Evolutionary conservation across 2,113 vertebrate genomes (phyloP).

Genomic region (Microcebus murinus): DNA sequence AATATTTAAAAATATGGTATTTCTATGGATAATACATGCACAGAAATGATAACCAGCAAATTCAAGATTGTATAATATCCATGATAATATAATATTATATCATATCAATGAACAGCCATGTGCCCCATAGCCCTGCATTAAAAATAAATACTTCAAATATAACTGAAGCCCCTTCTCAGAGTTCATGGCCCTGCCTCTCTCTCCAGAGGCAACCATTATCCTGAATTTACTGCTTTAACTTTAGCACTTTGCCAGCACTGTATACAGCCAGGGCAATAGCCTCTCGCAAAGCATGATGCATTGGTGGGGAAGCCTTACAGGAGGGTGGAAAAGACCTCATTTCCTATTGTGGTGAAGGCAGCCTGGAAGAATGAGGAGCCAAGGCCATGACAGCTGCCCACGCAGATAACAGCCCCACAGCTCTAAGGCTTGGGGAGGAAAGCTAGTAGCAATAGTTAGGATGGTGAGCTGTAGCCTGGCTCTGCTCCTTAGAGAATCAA

Average conservation of each 20-base stretch:
- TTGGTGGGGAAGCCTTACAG: neutral
- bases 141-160: slow-evolving; percentile 28
- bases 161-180: neutral
- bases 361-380: neutral
- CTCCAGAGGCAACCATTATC: neutral
- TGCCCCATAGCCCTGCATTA: neutral
- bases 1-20: neutral
- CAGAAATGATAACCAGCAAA: slow-evolving; percentile 32
- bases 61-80: slow-evolving; percentile 18
- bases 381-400: neutral
- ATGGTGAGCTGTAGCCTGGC: neutral
- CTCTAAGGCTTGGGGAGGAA: neutral
- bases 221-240: neutral
- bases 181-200: neutral
- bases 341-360: slow-evolving; percentile 17
- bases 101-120: neutral
- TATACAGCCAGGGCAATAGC: neutral
- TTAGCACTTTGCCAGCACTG: neutral
- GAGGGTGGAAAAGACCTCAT: neutral
- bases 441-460: neutral
- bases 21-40: slow-evolving; percentile 8
- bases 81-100: neutral
- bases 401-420: neutral
- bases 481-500: neutral
- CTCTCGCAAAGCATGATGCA: neutral